Evolutionary conservation across 2,888 invertebrate species (phyloP).

Genomic region (Stegana nigrithorax): DNA sequence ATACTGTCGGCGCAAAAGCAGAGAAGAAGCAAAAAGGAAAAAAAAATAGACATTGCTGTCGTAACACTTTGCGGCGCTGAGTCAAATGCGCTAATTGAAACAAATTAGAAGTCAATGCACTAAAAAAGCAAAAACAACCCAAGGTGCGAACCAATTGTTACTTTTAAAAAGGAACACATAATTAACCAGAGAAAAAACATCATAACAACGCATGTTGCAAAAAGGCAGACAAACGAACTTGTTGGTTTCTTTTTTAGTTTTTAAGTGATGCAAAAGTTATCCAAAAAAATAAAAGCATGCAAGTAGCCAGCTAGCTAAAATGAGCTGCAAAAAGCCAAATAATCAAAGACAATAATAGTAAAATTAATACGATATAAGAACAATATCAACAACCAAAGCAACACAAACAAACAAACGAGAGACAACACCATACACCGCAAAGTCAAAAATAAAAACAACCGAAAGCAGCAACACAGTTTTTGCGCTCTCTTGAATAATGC

Average conservation of each 20-base stretch:
- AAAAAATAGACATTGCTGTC: not conserved
- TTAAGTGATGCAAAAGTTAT: too few species aligned
- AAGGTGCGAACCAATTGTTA: not conserved
- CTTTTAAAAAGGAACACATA: too few species aligned
- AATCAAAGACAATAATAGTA: not conserved
- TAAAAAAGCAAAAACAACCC: not conserved
- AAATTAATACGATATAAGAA: not conserved
- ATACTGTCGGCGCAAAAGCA: not conserved
- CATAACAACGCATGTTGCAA: too few species aligned
- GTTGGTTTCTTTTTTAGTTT: not conserved
- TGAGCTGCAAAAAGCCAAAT: not conserved
- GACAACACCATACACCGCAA: constrained; percentile 18
- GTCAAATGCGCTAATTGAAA: constrained; percentile 6
- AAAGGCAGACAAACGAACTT: not conserved
- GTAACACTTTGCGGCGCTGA: constrained; percentile 1
- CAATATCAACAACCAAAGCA: constrained; percentile 20
- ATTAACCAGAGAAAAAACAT: too few species aligned
- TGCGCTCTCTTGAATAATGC: not conserved
- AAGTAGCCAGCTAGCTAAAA: too few species aligned
- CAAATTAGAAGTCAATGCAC: constrained; percentile 3
- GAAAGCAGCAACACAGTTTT: constrained; percentile 23
- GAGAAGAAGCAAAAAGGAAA: not conserved
- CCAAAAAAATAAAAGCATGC: not conserved
- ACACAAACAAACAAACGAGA: constrained; percentile 9
- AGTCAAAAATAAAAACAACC: constrained; percentile 25